phyloP scores from a whole-genome alignment of 2,113 vertebrate species.

The Lophochroa leadbeateri region DNA sequence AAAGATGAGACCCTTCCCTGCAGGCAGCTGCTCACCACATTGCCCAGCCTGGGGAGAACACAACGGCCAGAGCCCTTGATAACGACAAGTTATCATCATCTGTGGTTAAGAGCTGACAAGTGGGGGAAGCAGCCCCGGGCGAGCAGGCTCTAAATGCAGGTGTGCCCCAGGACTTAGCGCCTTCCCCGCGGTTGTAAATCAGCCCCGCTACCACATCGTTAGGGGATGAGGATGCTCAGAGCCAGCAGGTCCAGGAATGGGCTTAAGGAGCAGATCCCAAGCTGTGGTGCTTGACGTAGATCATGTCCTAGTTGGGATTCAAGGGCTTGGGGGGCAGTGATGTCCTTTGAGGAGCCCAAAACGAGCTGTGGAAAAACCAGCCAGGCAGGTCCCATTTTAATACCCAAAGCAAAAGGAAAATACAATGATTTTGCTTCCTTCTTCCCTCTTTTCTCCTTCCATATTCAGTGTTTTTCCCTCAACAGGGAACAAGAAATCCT shows the following conservation, averaged over 20 bases:
- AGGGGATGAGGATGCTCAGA: neutral
- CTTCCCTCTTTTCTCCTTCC: neutral
- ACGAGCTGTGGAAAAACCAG: too few species aligned
- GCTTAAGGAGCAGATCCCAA: neutral
- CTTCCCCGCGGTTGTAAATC: neutral
- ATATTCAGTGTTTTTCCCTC: neutral
- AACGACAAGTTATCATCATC: constrained; percentile 1
- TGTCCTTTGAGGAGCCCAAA: accelerated
- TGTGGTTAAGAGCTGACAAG: neutral
- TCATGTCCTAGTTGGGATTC: neutral
- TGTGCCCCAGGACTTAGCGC: neutral
- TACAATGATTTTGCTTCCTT: neutral
- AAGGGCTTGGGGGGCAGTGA: neutral
- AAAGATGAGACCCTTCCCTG: constrained; percentile 62
- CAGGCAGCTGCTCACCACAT: constrained; percentile 71
- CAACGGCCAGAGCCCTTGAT: neutral
- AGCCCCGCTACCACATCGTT: neutral
- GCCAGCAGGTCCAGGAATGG: neutral
- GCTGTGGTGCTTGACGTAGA: neutral
- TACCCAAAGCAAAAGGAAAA: neutral
- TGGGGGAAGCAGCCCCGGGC: neutral
- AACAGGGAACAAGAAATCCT: neutral
- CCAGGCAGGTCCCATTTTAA: neutral
- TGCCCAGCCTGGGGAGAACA: neutral
- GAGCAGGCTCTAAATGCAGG: neutral